Conservation (phyloP, 2,888 invertebrate species). For the Epirrhoe alternata region DNA sequence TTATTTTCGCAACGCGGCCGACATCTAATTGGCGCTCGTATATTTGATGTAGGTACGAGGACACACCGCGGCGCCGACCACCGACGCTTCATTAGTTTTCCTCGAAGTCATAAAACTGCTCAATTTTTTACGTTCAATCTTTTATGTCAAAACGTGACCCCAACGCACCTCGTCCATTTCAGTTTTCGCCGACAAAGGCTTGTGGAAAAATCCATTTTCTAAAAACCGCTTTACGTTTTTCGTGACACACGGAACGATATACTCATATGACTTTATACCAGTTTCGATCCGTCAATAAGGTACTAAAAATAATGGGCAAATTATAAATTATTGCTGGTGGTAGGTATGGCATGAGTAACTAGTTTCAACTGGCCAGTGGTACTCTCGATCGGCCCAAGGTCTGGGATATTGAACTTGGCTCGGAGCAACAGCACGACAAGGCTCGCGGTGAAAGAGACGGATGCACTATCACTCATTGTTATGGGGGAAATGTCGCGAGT, state of each 20-base stretch:
- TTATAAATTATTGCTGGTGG: conserved; percentile 73
- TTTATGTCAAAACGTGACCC: conserved; percentile 76
- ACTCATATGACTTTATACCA: conserved; percentile 45
- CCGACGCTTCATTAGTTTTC: conserved; percentile 81
- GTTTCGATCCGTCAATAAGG: conserved; percentile 56
- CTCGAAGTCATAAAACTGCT: conserved; percentile 72
- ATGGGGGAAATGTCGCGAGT: conserved; percentile 75
- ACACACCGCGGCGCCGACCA: conserved; percentile 68
- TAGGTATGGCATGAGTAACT: conserved; percentile 66
- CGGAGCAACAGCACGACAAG: conserved; percentile 78
- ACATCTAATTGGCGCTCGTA: conserved; percentile 82
- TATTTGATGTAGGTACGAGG: conserved; percentile 71
- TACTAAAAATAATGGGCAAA: conserved; percentile 71
- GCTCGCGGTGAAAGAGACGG: conserved; percentile 78
- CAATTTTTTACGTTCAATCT: conserved; percentile 69
- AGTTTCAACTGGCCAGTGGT: conserved; percentile 73
- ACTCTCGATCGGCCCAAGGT: conserved; percentile 80
- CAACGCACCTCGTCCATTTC: conserved; percentile 42
- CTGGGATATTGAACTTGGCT: conserved; percentile 83
- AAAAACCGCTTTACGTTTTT: conserved; percentile 40
- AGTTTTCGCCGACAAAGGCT: conserved; percentile 62
- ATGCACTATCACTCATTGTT: conserved; percentile 82
- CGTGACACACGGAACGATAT: conserved; percentile 42
- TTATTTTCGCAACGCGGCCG: conserved; percentile 81
- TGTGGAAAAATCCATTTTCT: conserved; percentile 66